Percentiles rank a stretch among this genome's conserved stretches.
Conservation (phyloP, 2,888 invertebrate species). For the Sinelater perroti region DNA sequence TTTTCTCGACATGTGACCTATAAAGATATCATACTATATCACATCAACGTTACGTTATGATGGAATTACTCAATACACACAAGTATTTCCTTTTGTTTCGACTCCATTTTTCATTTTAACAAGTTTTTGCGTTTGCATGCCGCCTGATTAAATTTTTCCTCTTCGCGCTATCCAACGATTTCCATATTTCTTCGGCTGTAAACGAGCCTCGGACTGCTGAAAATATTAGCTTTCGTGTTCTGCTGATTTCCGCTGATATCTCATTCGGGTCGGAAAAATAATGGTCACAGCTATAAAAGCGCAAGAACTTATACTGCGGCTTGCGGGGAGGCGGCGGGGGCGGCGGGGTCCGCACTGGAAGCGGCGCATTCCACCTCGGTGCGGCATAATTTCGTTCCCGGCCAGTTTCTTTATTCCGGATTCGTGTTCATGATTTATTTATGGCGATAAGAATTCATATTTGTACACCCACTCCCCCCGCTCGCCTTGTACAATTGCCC, state of each 20-base stretch:
- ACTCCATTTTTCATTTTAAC: not conserved
- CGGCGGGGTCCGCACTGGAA: constrained; percentile 1
- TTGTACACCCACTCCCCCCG: constrained; percentile 37
- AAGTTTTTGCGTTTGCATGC: not conserved
- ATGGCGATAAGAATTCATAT: constrained; percentile 41
- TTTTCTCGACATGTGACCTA: too few relatives aligned
- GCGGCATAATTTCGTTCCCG: constrained; percentile 18
- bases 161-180: not conserved
- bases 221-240: constrained; percentile 13
- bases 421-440: constrained; percentile 48
- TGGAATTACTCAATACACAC: too few relatives aligned
- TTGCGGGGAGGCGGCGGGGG: too few relatives aligned
- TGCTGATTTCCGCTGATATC: constrained; percentile 9
- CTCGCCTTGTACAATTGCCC: constrained; percentile 30
- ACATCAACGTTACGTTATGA: too few relatives aligned
- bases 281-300: constrained; percentile 10
- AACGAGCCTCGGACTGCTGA: constrained; percentile 1
- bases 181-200: not conserved
- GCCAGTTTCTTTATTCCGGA: constrained; percentile 52
- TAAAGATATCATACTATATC: too few relatives aligned
- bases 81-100: not conserved
- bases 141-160: not conserved
- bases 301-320: constrained; percentile 13
- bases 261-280: constrained; percentile 9
- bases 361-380: constrained; percentile 8